These are phyloP conservation scores for Illadopsis cleaveri DNA, from an alignment of 2,113 vertebrate genomes.

Conservation along the genomic window DNA sequence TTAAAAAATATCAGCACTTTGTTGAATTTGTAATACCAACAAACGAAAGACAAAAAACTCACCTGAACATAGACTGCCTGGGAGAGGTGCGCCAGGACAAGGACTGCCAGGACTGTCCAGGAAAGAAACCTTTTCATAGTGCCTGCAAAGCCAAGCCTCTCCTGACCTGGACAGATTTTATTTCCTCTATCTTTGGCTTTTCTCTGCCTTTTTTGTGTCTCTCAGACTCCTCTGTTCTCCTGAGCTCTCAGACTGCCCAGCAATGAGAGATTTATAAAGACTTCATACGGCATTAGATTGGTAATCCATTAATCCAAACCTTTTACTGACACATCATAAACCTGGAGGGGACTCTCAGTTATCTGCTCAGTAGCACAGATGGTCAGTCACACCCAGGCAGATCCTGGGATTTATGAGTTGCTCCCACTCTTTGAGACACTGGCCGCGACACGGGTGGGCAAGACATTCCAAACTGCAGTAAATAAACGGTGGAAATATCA, in stretches of 20 bases:
- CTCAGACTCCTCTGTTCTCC: background rate
- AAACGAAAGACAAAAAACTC: background rate
- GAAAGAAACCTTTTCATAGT: slow-evolving; percentile 1
- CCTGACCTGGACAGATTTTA: background rate
- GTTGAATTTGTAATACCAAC: background rate
- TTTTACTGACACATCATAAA: slow-evolving; percentile 32
- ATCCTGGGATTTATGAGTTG: background rate
- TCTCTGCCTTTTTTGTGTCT: background rate
- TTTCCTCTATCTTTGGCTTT: background rate
- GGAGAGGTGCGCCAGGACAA: background rate
- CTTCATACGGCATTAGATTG: background rate
- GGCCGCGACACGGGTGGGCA: fast-evolving
- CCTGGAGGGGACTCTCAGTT: background rate
- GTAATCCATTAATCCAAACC: slow-evolving; percentile 50
- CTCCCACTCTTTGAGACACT: background rate
- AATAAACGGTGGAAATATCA: background rate
- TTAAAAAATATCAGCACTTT: background rate
- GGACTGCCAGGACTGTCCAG: background rate
- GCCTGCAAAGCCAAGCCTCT: background rate
- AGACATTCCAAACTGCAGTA: background rate
- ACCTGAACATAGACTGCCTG: slow-evolving; percentile 39
- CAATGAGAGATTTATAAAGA: slow-evolving; percentile 11
- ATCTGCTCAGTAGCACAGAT: background rate
- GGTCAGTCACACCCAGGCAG: background rate
- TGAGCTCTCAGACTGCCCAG: background rate